Percentiles rank a stretch among this genome's conserved stretches.
These are phyloP conservation scores for Drosophila tsacasi DNA, from an alignment of 1,140 invertebrate species.

Conservation along the genomic window DNA sequence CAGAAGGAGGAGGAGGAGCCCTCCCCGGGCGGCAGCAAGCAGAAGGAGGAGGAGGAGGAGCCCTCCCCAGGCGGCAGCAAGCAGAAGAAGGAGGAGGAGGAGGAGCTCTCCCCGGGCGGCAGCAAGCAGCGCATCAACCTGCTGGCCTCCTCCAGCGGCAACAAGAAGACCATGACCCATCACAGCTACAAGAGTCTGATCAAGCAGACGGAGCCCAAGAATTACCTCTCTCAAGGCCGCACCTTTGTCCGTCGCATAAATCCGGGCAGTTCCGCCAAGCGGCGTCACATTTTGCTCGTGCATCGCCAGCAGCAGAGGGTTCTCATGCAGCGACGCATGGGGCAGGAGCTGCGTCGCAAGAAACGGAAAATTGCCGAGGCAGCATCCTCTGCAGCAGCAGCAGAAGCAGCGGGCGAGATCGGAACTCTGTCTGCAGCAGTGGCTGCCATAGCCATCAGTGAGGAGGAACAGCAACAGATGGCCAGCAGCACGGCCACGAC, in stretches of 20 bases:
- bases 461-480: constrained; percentile 2
- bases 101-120: constrained; percentile 1
- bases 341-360: constrained; percentile 20
- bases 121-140: constrained; percentile 72
- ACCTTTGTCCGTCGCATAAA: constrained; percentile 71
- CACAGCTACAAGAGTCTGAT: constrained; percentile 84
- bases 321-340: constrained; percentile 49
- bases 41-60: not conserved
- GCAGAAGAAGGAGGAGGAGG: not conserved
- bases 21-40: no score
- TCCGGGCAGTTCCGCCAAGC: constrained; percentile 69
- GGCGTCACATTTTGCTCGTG: constrained; percentile 69
- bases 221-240: constrained; percentile 72
- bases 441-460: not conserved
- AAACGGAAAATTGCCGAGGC: constrained; percentile 15
- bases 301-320: constrained; percentile 75
- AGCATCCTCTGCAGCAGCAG: not conserved
- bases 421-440: not conserved
- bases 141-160: constrained; percentile 47
- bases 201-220: constrained; percentile 81
- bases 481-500: constrained; percentile 5
- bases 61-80: no score
- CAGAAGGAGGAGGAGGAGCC: not conserved
- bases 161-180: constrained; percentile 73
- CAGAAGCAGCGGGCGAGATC: not conserved